A percentile compares a stretch with the other conserved stretches of the same genome.
Evolutionary conservation across 2,888 invertebrate species (phyloP).

Genomic region (Dendrolimus pini): DNA sequence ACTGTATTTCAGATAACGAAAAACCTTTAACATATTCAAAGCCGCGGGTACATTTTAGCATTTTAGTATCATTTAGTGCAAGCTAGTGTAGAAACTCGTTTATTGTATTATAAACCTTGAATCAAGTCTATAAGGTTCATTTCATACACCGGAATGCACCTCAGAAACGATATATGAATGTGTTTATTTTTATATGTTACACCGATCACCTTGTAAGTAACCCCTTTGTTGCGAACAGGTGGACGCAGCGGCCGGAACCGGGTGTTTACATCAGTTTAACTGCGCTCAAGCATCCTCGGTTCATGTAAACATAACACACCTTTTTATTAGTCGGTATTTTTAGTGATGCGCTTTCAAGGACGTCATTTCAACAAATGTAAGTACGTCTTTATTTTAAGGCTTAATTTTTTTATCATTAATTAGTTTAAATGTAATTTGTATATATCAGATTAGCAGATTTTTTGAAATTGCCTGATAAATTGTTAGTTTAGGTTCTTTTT

Average conservation of each 20-base stretch:
- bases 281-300: constrained; percentile 12
- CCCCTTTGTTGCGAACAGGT: constrained; percentile 40
- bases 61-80: no score
- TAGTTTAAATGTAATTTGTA: no score
- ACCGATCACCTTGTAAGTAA: constrained; percentile 16
- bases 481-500: no score
- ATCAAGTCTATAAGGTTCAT: not conserved
- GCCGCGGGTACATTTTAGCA: no score
- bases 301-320: constrained; percentile 30
- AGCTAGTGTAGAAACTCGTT: no score
- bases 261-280: constrained; percentile 55
- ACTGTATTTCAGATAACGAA: no score
- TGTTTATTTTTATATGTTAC: constrained; percentile 1
- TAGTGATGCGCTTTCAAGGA: not conserved
- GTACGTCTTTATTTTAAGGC: no score
- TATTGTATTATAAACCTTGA: no score
- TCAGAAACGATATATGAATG: not conserved
- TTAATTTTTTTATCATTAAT: no score
- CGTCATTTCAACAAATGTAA: not conserved
- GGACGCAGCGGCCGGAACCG: constrained; percentile 61
- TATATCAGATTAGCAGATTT: no score
- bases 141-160: not conserved
- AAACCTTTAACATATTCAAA: no score
- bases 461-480: no score
- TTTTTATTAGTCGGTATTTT: constrained; percentile 8